phyloP scores from a whole-genome alignment of 2,113 vertebrate genomes.

The Acanthisitta chloris region DNA sequence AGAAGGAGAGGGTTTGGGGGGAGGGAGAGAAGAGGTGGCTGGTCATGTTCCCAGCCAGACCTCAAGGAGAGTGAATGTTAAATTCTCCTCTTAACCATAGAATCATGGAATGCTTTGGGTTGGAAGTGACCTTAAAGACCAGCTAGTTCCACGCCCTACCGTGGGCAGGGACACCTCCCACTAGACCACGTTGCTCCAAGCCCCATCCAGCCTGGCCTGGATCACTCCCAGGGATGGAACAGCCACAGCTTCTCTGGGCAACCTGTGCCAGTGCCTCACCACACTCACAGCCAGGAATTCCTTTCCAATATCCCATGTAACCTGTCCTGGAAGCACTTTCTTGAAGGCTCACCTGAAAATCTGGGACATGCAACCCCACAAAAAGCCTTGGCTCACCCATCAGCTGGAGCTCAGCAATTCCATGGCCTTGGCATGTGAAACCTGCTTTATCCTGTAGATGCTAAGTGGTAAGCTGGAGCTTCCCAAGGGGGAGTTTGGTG shows the following conservation, averaged over 20 bases:
- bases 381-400: fast-evolving
- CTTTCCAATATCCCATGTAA: not conserved
- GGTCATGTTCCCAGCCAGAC: not conserved
- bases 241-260: not conserved
- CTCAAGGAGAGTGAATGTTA: not conserved
- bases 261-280: not conserved
- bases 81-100: not conserved
- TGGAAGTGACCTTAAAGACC: not conserved
- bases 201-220: not conserved
- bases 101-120: not conserved
- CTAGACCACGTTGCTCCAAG: not conserved
- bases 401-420: fast-evolving
- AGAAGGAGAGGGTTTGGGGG: not conserved
- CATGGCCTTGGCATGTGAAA: not conserved
- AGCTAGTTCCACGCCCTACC: not conserved
- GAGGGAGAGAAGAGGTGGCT: not conserved
- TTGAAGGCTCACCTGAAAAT: not conserved
- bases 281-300: not conserved
- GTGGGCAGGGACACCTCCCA: not conserved
- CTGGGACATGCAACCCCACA: not conserved
- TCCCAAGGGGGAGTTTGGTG: not conserved
- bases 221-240: not conserved
- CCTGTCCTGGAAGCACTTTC: not conserved
- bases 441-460: not conserved
- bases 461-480: too few species aligned